Conservation (phyloP, 2,797 vertebrate species). For the Coranthus polyacanthus region DNA sequence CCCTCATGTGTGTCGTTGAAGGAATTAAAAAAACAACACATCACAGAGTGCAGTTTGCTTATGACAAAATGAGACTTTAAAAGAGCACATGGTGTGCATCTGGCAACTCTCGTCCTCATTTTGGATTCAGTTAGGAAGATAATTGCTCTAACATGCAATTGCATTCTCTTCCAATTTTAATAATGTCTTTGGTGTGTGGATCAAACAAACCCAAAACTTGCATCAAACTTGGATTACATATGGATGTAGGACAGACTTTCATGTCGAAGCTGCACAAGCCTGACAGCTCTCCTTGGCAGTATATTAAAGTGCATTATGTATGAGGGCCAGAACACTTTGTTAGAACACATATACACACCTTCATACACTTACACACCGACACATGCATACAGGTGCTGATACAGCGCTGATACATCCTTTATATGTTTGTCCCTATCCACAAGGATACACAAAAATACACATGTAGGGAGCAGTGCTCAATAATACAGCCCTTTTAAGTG, state of each 20-base stretch:
- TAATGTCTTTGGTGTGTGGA: slow-evolving; percentile 17
- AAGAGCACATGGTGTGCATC: slow-evolving; percentile 39
- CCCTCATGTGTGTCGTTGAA: slow-evolving; percentile 19
- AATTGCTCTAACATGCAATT: slow-evolving; percentile 35
- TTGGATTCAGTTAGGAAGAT: slow-evolving; percentile 37
- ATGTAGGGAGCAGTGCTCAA: slow-evolving; percentile 23
- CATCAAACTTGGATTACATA: slow-evolving; percentile 29
- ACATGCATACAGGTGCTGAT: slow-evolving; percentile 18
- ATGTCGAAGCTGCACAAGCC: slow-evolving; percentile 26
- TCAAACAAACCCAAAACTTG: slow-evolving; percentile 48
- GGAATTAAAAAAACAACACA: slow-evolving; percentile 28
- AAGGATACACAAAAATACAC: slow-evolving; percentile 16
- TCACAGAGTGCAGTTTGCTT: slow-evolving; percentile 11
- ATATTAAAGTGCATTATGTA: slow-evolving; percentile 53
- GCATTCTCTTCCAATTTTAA: slow-evolving; percentile 23
- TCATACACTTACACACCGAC: background rate
- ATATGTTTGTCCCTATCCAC: background rate
- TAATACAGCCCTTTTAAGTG: slow-evolving; percentile 47
- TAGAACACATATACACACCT: slow-evolving; percentile 4
- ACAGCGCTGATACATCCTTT: slow-evolving; percentile 2
- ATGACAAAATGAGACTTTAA: slow-evolving; percentile 39
- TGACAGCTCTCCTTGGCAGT: slow-evolving; percentile 47
- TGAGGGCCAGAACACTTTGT: slow-evolving; percentile 35
- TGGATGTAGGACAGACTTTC: slow-evolving; percentile 42
- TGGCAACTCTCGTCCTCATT: slow-evolving; percentile 36